Base-by-base conservation (phyloP, 2,113 vertebrate species). In the Aphelocoma coerulescens region DNA sequence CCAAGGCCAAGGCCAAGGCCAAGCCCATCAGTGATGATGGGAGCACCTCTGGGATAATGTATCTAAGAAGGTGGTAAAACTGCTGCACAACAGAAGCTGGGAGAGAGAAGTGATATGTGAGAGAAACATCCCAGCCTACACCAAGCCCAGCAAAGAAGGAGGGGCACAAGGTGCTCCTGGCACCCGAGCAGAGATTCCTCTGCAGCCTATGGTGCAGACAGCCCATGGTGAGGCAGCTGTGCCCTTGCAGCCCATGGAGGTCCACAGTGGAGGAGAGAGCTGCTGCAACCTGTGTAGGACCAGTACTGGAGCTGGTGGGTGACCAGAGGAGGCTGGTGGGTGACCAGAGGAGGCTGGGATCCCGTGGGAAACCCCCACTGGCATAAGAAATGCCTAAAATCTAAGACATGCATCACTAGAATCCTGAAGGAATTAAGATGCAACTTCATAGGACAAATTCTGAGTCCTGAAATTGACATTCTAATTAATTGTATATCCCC, bases 101-200 rank as follows among this genome's bases (percentile, higher is more conserved):
- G 48, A 41, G 16, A 55, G 18, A 48, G 7, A 2, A 62, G 2
- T 61, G 11, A 39, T 24, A 35, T 7, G 21, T 16, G 24, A 48
- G 16, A 46, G n/a, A 48, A 68, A 41, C 6, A 39, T 28, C 16
- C 46, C n/a, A 54, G 9, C 24, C 30, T 13, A 15, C 28, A 39
- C 6, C 0, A 1, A 59, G 11, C 28, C 13, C 44, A 54, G 28
- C 1, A 1, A 74, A 35, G 35, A 26, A 74, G 22, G 8, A 73
- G 32, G 6, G 7, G 10, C 1, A 37, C 2, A 2, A 37, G 8
- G 15, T 16, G 18, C 12, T 39, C 4, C 28, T 6, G 7, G 19
- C 0, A 0, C 10, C 19, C 3, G 52, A 67, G 52, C 52, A 37
- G 21, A 35, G 33, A 33, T 12, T 15, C 8, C 13, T 6, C 27